phyloP scores from a whole-genome alignment of 92 coral and sea anemone species.

The Zoanthus sansibaricus region DNA sequence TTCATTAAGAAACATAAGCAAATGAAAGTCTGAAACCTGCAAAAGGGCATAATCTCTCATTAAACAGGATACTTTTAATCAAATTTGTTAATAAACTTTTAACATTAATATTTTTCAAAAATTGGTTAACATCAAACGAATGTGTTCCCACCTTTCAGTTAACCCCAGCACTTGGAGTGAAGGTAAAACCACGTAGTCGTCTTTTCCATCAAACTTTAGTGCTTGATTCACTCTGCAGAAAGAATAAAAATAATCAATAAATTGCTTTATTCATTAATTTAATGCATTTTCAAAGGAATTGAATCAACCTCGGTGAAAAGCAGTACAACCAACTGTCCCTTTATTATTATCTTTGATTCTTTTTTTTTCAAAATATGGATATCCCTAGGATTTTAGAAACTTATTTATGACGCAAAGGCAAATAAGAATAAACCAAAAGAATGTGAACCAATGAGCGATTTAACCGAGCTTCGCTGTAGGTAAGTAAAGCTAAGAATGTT shows the following conservation, averaged over 20 bases:
- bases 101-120: background rate
- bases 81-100: background rate
- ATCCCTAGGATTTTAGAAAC: background rate
- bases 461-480: no score
- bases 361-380: background rate
- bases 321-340: no score
- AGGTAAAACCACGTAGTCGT: conserved; percentile 85
- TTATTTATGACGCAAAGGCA: background rate
- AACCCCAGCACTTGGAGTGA: conserved; percentile 76
- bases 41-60: no score
- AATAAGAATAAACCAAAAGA: background rate
- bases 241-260: background rate
- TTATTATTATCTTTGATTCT: no score
- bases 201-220: conserved; percentile 87
- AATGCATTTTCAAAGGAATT: no score
- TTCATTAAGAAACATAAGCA: no score
- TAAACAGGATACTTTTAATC: no score
- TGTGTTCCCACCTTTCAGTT: conserved; percentile 70
- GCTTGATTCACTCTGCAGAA: conserved; percentile 82
- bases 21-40: no score
- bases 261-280: background rate
- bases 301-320: no score
- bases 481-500: no score
- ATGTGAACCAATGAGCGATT: background rate
- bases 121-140: background rate